Conservation (phyloP, 1,140 invertebrate genomes). For the Odontomachus brunneus region DNA sequence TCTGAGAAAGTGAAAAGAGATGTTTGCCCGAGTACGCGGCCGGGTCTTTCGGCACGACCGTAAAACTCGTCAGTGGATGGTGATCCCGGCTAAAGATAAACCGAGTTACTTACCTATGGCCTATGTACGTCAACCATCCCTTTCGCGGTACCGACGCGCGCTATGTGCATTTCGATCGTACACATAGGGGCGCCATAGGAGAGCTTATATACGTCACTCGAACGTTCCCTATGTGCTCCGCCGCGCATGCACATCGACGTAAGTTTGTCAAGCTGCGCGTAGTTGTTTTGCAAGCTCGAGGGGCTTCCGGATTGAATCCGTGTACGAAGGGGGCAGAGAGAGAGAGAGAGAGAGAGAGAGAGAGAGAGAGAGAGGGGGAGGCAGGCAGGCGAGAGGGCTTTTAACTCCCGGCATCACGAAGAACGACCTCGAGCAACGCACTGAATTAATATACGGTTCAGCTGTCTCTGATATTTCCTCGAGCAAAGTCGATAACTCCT, state of each 20-base stretch:
- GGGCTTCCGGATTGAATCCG: conserved; percentile 59
- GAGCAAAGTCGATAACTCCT: conserved; percentile 28
- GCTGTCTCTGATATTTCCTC: conserved; percentile 48
- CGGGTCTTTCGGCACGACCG: conserved; percentile 23
- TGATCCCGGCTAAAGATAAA: conserved; percentile 55
- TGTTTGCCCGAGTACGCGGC: conserved; percentile 33
- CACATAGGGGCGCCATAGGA: conserved; percentile 6
- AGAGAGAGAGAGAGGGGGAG: neutral
- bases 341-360: neutral
- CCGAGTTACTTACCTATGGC: conserved; percentile 49
- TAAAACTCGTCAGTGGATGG: conserved; percentile 47
- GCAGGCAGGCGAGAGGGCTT: conserved; percentile 16
- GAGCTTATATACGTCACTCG: conserved; percentile 28
- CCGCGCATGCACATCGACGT: conserved; percentile 50
- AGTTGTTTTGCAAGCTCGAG: conserved; percentile 61
- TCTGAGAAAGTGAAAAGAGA: conserved; percentile 54
- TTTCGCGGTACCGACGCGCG: conserved; percentile 29
- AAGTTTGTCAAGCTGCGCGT: conserved; percentile 55
- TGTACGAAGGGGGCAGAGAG: neutral
- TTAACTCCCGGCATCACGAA: conserved; percentile 54
- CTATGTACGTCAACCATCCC: conserved; percentile 26
- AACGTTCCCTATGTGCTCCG: conserved; percentile 4
- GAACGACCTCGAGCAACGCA: conserved; percentile 40
- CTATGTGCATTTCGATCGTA: conserved; percentile 20
- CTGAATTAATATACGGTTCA: conserved; percentile 54